Conservation (phyloP, 37 sponge, comb jelly and placozoan species). For the Hormiphora californensis region DNA sequence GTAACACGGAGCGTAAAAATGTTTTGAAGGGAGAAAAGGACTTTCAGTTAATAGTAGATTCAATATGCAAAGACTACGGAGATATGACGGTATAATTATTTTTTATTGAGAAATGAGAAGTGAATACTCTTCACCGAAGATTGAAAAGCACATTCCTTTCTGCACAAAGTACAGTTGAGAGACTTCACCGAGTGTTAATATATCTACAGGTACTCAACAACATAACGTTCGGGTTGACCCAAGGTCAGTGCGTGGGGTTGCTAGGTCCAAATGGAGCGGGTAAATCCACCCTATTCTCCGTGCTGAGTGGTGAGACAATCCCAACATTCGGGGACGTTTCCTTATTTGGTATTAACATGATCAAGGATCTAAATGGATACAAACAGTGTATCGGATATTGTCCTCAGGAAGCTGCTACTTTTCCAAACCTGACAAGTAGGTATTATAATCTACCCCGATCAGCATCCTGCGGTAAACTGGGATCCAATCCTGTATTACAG, state of each 20-base stretch:
- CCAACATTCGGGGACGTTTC: background rate
- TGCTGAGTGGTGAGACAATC: background rate
- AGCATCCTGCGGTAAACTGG: background rate
- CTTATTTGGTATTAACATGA: background rate
- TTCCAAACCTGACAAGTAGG: background rate
- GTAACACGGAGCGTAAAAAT: too few relatives aligned
- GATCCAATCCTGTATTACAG: too few relatives aligned
- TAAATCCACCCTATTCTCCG: background rate
- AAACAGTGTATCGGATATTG: background rate
- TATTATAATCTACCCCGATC: background rate
- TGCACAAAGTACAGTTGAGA: too few relatives aligned
- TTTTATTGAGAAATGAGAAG: too few relatives aligned
- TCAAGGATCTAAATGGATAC: background rate
- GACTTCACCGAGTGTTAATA: too few relatives aligned
- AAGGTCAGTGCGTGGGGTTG: background rate
- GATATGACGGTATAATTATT: too few relatives aligned
- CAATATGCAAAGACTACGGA: too few relatives aligned
- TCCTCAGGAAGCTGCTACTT: constrained; percentile 3
- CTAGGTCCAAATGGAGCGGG: background rate
- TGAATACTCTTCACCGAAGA: too few relatives aligned
- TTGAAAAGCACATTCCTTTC: too few relatives aligned
- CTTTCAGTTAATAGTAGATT: too few relatives aligned
- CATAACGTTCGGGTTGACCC: background rate
- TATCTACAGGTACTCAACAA: constrained; percentile 14
- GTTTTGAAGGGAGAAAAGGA: too few relatives aligned